Evolutionary conservation across 2,888 invertebrate species (phyloP).

Genomic region (Cynaeus angustus): DNA sequence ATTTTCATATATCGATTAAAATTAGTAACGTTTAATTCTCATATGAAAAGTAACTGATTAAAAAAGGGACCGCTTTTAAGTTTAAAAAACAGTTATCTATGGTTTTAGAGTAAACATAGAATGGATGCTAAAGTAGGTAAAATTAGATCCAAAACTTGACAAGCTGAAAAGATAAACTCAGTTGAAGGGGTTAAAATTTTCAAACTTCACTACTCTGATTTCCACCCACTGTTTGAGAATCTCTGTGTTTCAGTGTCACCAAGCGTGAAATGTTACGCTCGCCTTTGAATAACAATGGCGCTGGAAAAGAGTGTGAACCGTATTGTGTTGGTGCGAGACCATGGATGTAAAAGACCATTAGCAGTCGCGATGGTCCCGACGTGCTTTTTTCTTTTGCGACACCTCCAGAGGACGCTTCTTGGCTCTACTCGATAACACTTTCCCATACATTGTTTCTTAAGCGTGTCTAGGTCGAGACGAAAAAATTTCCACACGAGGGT

Average conservation of each 20-base stretch:
- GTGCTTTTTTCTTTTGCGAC: conserved; percentile 42
- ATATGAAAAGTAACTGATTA: no score
- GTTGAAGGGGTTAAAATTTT: no score
- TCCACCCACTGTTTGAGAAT: conserved; percentile 22
- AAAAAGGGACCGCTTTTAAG: no score
- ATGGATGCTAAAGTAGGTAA: no score
- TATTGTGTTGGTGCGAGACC: conserved; percentile 42
- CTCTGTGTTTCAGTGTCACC: conserved; percentile 62
- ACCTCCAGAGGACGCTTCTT: conserved; percentile 36
- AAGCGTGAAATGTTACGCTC: conserved; percentile 70
- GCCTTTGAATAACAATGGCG: conserved; percentile 69
- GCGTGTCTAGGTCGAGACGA: conserved; percentile 43
- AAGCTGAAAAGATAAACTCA: no score
- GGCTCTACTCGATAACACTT: conserved; percentile 28
- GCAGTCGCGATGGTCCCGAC: conserved; percentile 30
- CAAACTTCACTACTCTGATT: no score
- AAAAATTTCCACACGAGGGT: no score
- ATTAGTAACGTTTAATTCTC: no score
- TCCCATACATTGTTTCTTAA: conserved; percentile 47
- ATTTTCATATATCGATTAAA: no score
- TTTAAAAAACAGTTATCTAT: no score
- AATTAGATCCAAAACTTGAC: no score
- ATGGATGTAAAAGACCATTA: conserved; percentile 45
- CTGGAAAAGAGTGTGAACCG: conserved; percentile 54
- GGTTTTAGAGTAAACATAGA: no score